phyloP scores from a whole-genome alignment of 2,113 vertebrate genomes.

The Phalacrocorax brasilianus region DNA sequence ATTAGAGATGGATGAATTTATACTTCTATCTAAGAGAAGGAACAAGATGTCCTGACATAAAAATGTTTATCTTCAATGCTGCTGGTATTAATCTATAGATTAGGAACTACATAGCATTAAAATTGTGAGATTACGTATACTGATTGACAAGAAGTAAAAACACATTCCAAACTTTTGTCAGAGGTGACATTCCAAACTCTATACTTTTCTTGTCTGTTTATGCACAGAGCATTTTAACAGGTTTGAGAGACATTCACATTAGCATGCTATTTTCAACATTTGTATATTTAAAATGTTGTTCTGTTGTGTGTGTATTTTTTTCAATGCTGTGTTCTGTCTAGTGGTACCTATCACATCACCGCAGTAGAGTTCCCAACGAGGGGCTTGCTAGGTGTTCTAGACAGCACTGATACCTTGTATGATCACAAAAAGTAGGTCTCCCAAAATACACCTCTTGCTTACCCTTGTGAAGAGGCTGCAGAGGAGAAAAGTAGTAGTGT shows the following conservation, averaged over 20 bases:
- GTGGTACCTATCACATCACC: not conserved
- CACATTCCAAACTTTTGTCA: not conserved
- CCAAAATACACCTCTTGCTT: not conserved
- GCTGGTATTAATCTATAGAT: not conserved
- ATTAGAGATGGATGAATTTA: not conserved
- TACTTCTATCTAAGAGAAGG: not conserved
- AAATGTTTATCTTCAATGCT: not conserved
- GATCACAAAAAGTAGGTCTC: not conserved
- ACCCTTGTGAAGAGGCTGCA: not conserved
- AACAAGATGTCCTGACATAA: not conserved
- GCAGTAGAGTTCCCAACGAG: not conserved
- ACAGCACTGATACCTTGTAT: not conserved
- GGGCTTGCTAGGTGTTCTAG: not conserved
- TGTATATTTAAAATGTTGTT: not conserved
- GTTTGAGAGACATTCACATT: not conserved
- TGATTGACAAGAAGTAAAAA: not conserved
- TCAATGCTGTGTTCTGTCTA: not conserved
- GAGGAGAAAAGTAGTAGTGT: not conserved
- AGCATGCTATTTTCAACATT: not conserved
- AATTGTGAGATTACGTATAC: not conserved
- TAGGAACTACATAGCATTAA: not conserved
- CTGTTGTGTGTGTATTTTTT: not conserved
- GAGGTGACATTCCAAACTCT: not conserved
- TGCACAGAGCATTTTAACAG: not conserved
- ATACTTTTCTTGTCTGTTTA: not conserved